Conservation (phyloP, 2,797 vertebrate species). For the Sparidentex hasta region DNA sequence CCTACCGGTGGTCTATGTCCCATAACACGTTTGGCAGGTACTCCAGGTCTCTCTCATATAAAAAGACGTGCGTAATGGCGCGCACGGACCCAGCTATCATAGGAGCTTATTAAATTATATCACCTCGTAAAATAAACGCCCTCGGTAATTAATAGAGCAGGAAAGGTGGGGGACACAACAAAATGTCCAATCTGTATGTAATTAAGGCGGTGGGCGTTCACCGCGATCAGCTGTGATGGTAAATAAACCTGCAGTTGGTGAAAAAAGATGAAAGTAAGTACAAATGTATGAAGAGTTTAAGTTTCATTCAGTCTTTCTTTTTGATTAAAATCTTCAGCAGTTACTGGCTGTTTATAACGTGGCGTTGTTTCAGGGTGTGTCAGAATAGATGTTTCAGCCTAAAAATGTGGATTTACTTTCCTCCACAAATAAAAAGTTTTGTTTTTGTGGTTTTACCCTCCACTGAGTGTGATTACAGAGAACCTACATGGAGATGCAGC, state of each 20-base stretch:
- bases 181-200: conserved; percentile 59
- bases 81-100: conserved; percentile 61
- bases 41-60: conserved; percentile 63
- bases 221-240: conserved; percentile 31
- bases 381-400: neutral
- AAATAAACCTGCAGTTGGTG: conserved; percentile 6
- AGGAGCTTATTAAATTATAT: conserved; percentile 79
- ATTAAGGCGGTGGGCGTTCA: conserved; percentile 63
- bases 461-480: conserved; percentile 56
- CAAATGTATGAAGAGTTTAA: too few species aligned
- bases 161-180: conserved; percentile 48
- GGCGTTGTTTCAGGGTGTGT: neutral
- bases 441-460: conserved; percentile 46
- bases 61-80: conserved; percentile 55
- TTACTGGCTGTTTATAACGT: neutral
- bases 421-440: conserved; percentile 27
- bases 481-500: conserved; percentile 46
- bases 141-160: conserved; percentile 71
- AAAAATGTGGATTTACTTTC: neutral
- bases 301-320: neutral
- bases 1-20: conserved; percentile 63
- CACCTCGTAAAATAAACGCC: conserved; percentile 81
- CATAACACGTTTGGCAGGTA: conserved; percentile 74
- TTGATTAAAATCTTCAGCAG: neutral
- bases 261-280: too few species aligned